Evolutionary conservation across 1,140 invertebrate species (phyloP).

Genomic region (Arctopsyche grandis): DNA sequence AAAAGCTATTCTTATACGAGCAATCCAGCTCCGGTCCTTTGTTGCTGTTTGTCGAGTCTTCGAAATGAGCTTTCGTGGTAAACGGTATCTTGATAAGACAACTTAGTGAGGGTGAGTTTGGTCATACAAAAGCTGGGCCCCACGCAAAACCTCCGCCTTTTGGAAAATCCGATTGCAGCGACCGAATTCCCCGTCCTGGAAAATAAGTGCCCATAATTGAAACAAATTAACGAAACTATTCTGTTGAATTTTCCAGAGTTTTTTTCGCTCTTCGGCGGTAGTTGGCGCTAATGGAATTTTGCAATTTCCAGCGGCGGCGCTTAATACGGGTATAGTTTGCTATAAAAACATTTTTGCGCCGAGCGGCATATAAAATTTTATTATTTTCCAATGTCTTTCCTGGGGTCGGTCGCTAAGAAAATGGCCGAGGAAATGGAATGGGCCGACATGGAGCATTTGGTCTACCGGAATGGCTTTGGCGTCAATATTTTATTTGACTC

Average conservation of each 20-base stretch:
- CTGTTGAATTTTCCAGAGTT: background rate
- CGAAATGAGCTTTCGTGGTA: slow-evolving; percentile 20
- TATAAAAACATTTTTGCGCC: slow-evolving; percentile 14
- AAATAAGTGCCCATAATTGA: background rate
- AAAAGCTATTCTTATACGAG: background rate
- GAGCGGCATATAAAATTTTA: slow-evolving; percentile 34
- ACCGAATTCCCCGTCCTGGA: background rate
- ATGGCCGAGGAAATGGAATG: slow-evolving; percentile 33
- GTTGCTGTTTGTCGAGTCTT: slow-evolving; percentile 17
- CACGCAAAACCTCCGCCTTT: background rate
- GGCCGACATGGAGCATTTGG: slow-evolving; percentile 43
- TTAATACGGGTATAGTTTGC: background rate
- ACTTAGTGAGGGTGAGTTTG: background rate
- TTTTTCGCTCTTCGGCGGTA: background rate
- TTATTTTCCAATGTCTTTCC: slow-evolving; percentile 28
- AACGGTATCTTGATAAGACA: slow-evolving; percentile 36
- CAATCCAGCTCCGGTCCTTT: slow-evolving; percentile 5
- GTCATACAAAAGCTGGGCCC: background rate
- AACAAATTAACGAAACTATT: slow-evolving; percentile 5
- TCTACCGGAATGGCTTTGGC: slow-evolving; percentile 35
- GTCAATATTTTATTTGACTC: slow-evolving; percentile 53
- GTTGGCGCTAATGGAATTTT: background rate
- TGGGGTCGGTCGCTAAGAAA: slow-evolving; percentile 22
- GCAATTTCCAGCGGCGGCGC: background rate
- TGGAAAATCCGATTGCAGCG: slow-evolving; percentile 26